Conservation (phyloP, 2,797 vertebrate species). For the Sciurus carolinensis region DNA sequence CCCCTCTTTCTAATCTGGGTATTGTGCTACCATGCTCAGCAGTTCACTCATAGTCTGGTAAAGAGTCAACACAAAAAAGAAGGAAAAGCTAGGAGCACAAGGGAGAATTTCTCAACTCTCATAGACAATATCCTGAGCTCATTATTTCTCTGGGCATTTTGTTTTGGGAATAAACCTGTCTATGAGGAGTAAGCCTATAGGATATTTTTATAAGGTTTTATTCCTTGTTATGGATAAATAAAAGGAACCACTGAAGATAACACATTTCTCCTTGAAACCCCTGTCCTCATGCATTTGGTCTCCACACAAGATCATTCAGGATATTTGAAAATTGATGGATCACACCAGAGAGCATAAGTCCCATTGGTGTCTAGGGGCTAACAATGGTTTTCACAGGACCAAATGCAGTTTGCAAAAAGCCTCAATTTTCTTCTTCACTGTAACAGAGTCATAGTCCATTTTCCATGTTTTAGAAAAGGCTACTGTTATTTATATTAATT, state of each 20-base stretch:
- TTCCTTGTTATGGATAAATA: background rate
- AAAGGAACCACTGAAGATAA: background rate
- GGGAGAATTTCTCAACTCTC: no score
- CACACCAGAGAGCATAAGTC: background rate
- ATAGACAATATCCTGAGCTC: background rate
- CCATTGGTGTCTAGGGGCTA: background rate
- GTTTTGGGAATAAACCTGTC: background rate
- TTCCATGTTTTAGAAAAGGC: background rate
- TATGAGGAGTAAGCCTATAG: background rate
- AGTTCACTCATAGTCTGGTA: background rate
- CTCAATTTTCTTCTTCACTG: background rate
- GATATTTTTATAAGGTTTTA: background rate
- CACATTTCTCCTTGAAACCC: background rate
- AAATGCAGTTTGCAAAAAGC: rapidly evolving
- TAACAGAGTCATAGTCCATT: background rate
- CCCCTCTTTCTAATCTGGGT: background rate
- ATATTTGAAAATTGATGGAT: background rate
- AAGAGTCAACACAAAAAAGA: no score
- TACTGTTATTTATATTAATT: background rate
- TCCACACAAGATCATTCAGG: background rate
- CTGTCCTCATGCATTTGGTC: background rate
- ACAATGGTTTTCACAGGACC: background rate
- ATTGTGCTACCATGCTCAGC: no score
- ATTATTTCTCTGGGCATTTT: background rate
- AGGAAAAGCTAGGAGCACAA: background rate